phyloP scores from a whole-genome alignment of 1,140 invertebrate genomes.

The Bradysia coprophila region DNA sequence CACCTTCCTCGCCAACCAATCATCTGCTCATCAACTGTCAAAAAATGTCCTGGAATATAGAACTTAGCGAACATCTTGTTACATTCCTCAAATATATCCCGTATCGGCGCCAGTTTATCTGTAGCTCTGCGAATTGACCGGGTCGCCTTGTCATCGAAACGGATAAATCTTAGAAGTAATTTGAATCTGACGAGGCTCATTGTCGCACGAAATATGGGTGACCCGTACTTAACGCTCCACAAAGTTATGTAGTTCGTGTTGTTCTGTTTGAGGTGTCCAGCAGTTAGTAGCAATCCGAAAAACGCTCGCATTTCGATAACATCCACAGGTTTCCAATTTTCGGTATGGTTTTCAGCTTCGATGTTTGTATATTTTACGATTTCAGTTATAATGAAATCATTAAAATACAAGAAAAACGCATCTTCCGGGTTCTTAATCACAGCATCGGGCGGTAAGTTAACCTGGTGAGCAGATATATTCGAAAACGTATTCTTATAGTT shows the following conservation, averaged over 20 bases:
- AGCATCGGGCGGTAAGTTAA: too few species aligned
- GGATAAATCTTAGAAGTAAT: conserved; percentile 9
- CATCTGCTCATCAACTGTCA: conserved; percentile 15
- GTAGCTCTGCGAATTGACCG: conserved; percentile 8
- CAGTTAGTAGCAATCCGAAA: not conserved
- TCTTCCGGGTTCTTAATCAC: too few species aligned
- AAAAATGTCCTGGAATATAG: conserved; percentile 11
- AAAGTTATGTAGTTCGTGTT: not conserved
- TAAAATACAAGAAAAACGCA: too few species aligned
- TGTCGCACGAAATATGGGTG: conserved; percentile 5
- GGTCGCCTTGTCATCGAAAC: conserved; percentile 14
- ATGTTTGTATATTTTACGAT: not conserved
- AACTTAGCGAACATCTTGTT: conserved; percentile 9
- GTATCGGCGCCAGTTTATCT: conserved; percentile 11
- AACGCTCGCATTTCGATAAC: not conserved
- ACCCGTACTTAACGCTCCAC: not conserved
- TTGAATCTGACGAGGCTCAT: conserved; percentile 10
- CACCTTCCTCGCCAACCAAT: conserved; percentile 18
- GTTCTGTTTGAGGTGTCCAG: not conserved
- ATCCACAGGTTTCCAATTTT: not conserved
- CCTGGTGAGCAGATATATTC: too few species aligned
- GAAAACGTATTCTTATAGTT: too few species aligned
- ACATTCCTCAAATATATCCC: conserved; percentile 9
- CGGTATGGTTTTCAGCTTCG: not conserved
- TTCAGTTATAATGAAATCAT: too few species aligned